Base-by-base conservation (phyloP, 2,888 invertebrate genomes). In the Zelleria hepariella region DNA sequence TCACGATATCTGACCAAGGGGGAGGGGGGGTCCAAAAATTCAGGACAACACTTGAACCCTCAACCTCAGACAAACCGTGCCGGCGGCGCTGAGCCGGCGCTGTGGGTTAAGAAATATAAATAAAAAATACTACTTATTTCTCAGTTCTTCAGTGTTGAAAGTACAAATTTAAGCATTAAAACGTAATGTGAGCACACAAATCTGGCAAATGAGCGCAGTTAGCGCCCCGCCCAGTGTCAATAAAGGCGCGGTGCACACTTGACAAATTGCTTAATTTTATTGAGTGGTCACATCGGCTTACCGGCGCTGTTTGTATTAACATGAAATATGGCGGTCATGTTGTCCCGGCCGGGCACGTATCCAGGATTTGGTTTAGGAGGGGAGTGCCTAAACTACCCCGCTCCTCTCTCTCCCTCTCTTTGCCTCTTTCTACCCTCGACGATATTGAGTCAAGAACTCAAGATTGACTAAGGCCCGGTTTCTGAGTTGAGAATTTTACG, bases 211-310 rank as follows among this genome's bases (percentile, higher is more conserved):
- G 74, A 71, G 66, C 64, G 63, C 68, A 69, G 67, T 71, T 72
- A 72, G 72, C 66, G 69, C 70, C 67, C 68, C 76, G 72, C 81
- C 77, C 76, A 73, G 70, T 72, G 70, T 75, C 77, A 82, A 81
- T 77, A 82, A 74, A 74, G 79, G 77, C 71, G 75, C 72, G 72
- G 32, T 70, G 68, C 70, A 68, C 72, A 73, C 75, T 77, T 80
- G 83, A 85, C 79, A 84, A 86, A 87, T 87, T 82, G 75, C 77
- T 85, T 84, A 82, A 88, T 86, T 86, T 83, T 76, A 86, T 84
- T 82, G 83, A 87, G 86, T 86, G 85, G 76, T 76, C 73, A 76
- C 73, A 75, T 73, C 71, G 71, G 70, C 68, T 69, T 69, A 69
- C 70, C 73, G 69, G 68, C 62, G 64, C 76, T 82, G 82, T 82